Percentiles rank a stretch among this genome's conserved stretches.
These are phyloP conservation scores for Taenioides sp. DNA, from an alignment of 2,797 vertebrate genomes.

Conservation along the genomic window DNA sequence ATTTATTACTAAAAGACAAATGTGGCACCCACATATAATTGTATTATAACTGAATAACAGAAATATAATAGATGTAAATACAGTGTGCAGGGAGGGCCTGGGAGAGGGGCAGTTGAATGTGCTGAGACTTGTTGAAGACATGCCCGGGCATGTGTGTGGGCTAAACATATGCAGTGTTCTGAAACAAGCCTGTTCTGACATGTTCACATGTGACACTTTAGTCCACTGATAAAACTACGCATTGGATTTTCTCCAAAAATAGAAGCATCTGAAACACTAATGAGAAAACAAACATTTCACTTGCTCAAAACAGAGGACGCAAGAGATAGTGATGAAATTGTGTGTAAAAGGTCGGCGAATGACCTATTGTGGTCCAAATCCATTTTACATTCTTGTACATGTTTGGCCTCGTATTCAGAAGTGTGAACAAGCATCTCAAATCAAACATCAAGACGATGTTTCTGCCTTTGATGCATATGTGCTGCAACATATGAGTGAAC, in stretches of 20 bases:
- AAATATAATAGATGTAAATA: conserved; percentile 18
- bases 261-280: not conserved
- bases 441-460: conserved; percentile 12
- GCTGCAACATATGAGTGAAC: conserved; percentile 1
- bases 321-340: conserved; percentile 1
- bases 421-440: conserved; percentile 5
- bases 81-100: not conserved
- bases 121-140: conserved; percentile 28
- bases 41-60: conserved; percentile 30
- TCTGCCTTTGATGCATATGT: conserved; percentile 12
- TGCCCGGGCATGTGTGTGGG: conserved; percentile 41
- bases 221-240: not conserved
- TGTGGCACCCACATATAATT: conserved; percentile 44
- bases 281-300: conserved; percentile 3
- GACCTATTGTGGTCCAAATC: not conserved
- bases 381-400: not conserved
- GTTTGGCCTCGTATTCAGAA: not conserved
- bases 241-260: not conserved
- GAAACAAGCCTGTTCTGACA: conserved; percentile 28
- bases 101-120: not conserved
- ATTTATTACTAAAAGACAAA: conserved; percentile 63
- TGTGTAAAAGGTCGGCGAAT: not conserved
- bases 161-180: conserved; percentile 7
- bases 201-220: conserved; percentile 13
- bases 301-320: not conserved